These are phyloP conservation scores for Catocala nupta DNA, from an alignment of 2,888 invertebrate genomes.

Conservation along the genomic window DNA sequence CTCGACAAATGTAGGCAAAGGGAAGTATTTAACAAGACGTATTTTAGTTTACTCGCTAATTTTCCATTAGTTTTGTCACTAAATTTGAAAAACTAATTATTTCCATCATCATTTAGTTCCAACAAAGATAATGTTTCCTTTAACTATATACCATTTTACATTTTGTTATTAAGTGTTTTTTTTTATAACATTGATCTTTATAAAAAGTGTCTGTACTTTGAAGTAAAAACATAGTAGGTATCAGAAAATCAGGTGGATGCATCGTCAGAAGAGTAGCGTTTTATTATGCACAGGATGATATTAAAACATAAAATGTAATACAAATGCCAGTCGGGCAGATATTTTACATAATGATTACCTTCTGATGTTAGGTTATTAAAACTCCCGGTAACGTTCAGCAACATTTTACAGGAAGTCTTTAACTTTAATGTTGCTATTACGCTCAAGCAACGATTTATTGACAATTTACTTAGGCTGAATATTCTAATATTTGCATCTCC, in stretches of 20 bases:
- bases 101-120: not conserved
- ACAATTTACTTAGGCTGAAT: constrained; percentile 5
- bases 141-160: too few species aligned
- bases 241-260: too few species aligned
- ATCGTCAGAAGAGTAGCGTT: constrained; percentile 1
- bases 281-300: constrained; percentile 28
- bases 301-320: constrained; percentile 31
- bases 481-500: not conserved
- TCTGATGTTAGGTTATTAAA: constrained; percentile 39
- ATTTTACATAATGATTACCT: constrained; percentile 42
- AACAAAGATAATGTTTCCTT: too few species aligned
- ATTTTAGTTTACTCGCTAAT: constrained; percentile 26
- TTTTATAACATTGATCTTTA: too few species aligned
- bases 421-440: constrained; percentile 22
- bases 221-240: too few species aligned
- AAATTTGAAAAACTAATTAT: not conserved
- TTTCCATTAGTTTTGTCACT: not conserved
- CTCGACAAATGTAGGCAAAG: constrained; percentile 42
- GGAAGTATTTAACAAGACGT: constrained; percentile 35
- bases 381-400: constrained; percentile 14
- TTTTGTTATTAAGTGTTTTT: too few species aligned
- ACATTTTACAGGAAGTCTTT: constrained; percentile 33
- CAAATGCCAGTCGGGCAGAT: constrained; percentile 25
- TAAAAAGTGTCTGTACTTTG: too few species aligned
- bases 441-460: constrained; percentile 11